These are phyloP conservation scores for Villa cingulata DNA, from an alignment of 2,888 invertebrate species.

Conservation along the genomic window DNA sequence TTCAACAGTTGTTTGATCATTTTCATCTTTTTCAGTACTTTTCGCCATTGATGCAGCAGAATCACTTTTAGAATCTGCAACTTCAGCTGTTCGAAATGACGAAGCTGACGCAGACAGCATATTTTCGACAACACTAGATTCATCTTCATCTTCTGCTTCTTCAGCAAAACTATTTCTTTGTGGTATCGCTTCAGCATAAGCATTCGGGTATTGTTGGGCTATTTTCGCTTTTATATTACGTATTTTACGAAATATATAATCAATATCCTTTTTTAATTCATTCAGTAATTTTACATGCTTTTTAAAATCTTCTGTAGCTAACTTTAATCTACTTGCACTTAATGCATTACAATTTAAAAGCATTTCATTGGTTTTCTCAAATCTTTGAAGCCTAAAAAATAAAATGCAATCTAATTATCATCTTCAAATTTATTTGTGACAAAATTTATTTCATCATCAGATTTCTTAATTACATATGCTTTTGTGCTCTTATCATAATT, in stretches of 20 bases:
- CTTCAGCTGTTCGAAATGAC: slow-evolving; percentile 10
- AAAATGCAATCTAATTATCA: neutral
- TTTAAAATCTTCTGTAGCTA: slow-evolving; percentile 77
- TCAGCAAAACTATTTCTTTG: slow-evolving; percentile 37
- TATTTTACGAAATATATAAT: slow-evolving; percentile 87
- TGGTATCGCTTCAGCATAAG: slow-evolving; percentile 47
- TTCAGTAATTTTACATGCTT: slow-evolving; percentile 73
- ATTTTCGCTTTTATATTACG: slow-evolving; percentile 69
- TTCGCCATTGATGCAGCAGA: neutral
- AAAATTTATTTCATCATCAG: neutral
- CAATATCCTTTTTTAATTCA: slow-evolving; percentile 90
- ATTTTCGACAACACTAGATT: slow-evolving; percentile 20
- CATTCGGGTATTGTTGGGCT: slow-evolving; percentile 54
- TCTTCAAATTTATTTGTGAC: neutral
- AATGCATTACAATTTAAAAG: slow-evolving; percentile 89
- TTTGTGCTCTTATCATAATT: slow-evolving; percentile 77
- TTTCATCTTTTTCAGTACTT: slow-evolving; percentile 12
- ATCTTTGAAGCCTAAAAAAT: slow-evolving; percentile 70
- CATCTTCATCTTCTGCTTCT: slow-evolving; percentile 36
- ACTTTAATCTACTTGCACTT: slow-evolving; percentile 75
- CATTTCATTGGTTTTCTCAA: slow-evolving; percentile 99
- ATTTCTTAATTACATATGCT: slow-evolving; percentile 59
- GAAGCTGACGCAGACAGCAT: slow-evolving; percentile 30
- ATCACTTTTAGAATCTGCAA: slow-evolving; percentile 2
- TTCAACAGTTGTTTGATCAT: slow-evolving; percentile 27